Percentiles rank a stretch among this genome's conserved stretches.
These are phyloP conservation scores for Clunio marinus DNA, from an alignment of 2,888 invertebrate species.

Conservation along the genomic window DNA sequence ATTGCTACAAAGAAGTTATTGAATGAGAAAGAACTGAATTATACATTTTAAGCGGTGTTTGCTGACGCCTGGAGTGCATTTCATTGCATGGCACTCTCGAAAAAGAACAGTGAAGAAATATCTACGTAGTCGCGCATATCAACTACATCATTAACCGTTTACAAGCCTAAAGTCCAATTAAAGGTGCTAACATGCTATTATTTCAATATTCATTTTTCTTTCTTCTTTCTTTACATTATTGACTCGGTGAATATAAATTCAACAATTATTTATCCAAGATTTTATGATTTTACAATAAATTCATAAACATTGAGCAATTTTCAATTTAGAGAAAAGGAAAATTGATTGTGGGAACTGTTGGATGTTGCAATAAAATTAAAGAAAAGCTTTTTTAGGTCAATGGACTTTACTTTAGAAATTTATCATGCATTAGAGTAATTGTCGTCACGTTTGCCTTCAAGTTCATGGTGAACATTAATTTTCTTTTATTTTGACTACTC, in stretches of 20 bases:
- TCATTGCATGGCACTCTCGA: background rate
- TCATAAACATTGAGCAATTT: background rate
- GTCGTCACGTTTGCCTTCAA: too few relatives aligned
- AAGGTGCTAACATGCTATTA: constrained; percentile 31
- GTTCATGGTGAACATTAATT: too few relatives aligned
- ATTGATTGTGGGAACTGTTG: background rate
- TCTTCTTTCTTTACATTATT: background rate
- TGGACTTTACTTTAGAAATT: too few relatives aligned
- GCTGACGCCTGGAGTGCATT: background rate
- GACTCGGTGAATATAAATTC: background rate
- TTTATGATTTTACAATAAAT: constrained; percentile 8
- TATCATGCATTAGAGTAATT: too few relatives aligned
- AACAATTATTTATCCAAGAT: constrained; percentile 8
- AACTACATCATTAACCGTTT: constrained; percentile 35
- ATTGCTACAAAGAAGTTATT: background rate
- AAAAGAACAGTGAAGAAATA: background rate
- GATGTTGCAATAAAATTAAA: too few relatives aligned
- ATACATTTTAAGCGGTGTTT: background rate
- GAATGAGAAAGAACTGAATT: background rate
- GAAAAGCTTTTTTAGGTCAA: too few relatives aligned
- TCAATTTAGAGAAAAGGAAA: background rate
- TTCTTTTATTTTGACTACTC: too few relatives aligned
- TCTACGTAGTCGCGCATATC: constrained; percentile 29
- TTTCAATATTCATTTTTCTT: constrained; percentile 24
- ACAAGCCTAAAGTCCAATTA: constrained; percentile 27